These are phyloP conservation scores for Zoanthus gigantus DNA, from an alignment of 92 coral and sea anemone genomes.

Conservation along the genomic window DNA sequence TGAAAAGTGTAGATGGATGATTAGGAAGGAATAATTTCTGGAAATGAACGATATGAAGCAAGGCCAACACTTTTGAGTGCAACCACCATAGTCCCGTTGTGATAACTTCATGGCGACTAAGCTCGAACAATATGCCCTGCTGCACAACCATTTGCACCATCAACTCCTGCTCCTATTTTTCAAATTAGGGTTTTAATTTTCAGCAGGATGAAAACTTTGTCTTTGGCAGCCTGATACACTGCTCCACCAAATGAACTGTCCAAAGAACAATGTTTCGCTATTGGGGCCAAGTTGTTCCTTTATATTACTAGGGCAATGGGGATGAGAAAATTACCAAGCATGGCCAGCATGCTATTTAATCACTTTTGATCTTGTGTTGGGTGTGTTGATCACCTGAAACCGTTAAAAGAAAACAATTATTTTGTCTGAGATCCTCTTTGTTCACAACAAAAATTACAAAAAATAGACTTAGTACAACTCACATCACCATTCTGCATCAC, in stretches of 20 bases:
- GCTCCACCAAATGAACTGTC: neutral
- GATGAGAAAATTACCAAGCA: neutral
- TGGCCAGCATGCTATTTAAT: slow-evolving; percentile 37
- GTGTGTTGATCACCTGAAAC: slow-evolving; percentile 41
- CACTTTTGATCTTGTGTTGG: slow-evolving; percentile 42
- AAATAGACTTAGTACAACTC: too few relatives aligned
- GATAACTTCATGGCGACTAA: too few relatives aligned
- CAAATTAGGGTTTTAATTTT: neutral
- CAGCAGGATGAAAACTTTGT: neutral
- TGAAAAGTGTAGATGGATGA: too few relatives aligned
- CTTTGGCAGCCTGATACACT: neutral
- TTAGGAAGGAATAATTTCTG: too few relatives aligned
- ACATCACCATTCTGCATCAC: too few relatives aligned
- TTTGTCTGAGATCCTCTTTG: too few relatives aligned
- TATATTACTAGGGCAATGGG: neutral
- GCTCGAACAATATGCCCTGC: too few relatives aligned
- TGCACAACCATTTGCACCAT: neutral
- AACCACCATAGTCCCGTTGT: too few relatives aligned
- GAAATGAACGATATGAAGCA: too few relatives aligned
- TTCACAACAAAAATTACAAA: too few relatives aligned
- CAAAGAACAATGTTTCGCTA: neutral
- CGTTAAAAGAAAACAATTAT: neutral
- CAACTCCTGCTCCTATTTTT: neutral
- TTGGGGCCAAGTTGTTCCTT: neutral
- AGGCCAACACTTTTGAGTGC: too few relatives aligned